Evolutionary conservation across 2,888 invertebrate species (phyloP), one percentile per base, ranked within the genome.

Genomic region (Pteria penguin): DNA sequence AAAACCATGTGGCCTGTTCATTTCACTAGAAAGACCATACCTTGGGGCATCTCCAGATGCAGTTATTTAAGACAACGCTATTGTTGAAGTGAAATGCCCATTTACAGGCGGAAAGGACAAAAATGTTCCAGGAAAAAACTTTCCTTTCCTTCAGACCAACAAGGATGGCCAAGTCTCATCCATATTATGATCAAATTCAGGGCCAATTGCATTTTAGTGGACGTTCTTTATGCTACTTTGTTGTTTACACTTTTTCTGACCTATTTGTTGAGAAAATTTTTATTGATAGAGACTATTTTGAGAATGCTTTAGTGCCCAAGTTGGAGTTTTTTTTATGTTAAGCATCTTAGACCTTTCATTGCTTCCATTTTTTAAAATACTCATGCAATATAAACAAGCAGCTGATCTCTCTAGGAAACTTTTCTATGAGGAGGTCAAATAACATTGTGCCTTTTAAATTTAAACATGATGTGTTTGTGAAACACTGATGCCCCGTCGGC

Each of bases 11-110:
- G 65, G 36, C 14, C 52, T 66, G 18, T 54, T 55, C 55, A 26
- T 66, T 29, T n/a, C 22, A 2, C 14, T n/a, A n/a, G 29, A 52
- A 31, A 2, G 55, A 5, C 66, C 52, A 18, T 66, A 22, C 31
- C 29, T 54, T 11, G 66, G 66, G n/a, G 66, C 66, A 22, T 27
- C 66, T 26, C 54, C 66, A 11, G 66, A 66, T 66, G 55, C 54
- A 22, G n/a, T 54, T 54, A n/a, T 45, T 18, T 22, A 18, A 45
- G 63, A 65, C 4, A 29, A 45, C 26, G 63, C 4, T n/a, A 8
- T 62, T 61, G 61, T 61, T 3, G 61, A 1, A 32, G 61, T 61
- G 11, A 31, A 31, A 22, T 61, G 61, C 22, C 61, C 61, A 26
- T 61, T 22, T 29, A 29, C 26, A 18, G 61, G 31, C 8, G 2